Evolutionary conservation across 2,113 vertebrate genomes (phyloP).

Genomic region (Tretioscincus oriximinensis): DNA sequence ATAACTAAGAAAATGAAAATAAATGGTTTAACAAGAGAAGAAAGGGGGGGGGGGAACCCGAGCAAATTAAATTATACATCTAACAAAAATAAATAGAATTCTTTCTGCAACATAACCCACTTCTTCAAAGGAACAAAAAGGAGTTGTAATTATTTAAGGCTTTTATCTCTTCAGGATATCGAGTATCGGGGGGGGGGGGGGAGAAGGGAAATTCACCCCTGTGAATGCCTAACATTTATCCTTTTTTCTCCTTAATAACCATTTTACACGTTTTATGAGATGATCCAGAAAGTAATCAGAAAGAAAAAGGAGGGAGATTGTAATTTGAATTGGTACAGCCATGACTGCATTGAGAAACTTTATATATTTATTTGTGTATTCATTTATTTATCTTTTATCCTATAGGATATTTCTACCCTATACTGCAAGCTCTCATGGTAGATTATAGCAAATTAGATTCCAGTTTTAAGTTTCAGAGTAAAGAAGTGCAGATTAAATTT

Average conservation of each 20-base stretch:
- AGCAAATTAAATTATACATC: slow-evolving; percentile 67
- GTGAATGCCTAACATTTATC: slow-evolving; percentile 58
- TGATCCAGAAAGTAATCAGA: background rate
- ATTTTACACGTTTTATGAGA: slow-evolving; percentile 35
- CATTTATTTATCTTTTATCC: too few relatives aligned
- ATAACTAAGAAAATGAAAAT: slow-evolving; percentile 19
- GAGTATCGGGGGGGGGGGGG: slow-evolving; percentile 27
- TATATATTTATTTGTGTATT: too few relatives aligned
- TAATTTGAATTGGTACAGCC: accelerated
- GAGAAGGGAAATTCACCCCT: slow-evolving; percentile 21
- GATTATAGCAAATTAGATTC: too few relatives aligned
- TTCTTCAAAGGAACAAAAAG: slow-evolving; percentile 67
- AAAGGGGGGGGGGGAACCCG: slow-evolving; percentile 23
- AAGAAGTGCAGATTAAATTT: too few relatives aligned
- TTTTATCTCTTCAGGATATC: slow-evolving; percentile 63
- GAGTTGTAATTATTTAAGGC: slow-evolving; percentile 58
- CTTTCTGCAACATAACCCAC: slow-evolving; percentile 58
- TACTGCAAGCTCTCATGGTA: too few relatives aligned
- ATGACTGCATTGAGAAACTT: slow-evolving; percentile 18
- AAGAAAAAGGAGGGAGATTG: slow-evolving; percentile 17
- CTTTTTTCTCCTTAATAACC: slow-evolving; percentile 30
- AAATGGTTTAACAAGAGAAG: slow-evolving; percentile 2
- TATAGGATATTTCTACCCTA: too few relatives aligned
- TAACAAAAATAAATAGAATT: slow-evolving; percentile 50
- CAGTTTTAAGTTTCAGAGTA: too few relatives aligned